Conservation (phyloP, 1,140 invertebrate genomes). For the Whitmania pigra region DNA sequence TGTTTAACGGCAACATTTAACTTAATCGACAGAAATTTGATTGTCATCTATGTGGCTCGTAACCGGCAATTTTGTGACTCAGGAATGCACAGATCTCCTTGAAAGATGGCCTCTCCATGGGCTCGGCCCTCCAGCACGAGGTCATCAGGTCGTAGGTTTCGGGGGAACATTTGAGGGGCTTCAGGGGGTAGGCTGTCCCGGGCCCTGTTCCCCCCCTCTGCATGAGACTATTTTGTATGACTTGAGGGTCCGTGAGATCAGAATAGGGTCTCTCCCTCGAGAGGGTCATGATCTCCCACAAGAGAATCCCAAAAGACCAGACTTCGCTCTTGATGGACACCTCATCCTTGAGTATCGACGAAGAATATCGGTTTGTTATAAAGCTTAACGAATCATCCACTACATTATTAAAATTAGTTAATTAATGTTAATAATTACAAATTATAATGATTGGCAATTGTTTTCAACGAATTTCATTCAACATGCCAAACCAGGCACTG, state of each 20-base stretch:
- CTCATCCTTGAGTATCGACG: neutral
- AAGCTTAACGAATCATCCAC: too few species aligned
- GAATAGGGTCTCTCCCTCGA: conserved; percentile 68
- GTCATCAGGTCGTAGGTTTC: conserved; percentile 22
- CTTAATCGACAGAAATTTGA: too few species aligned
- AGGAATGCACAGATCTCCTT: neutral
- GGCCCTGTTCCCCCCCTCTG: neutral
- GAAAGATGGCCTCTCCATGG: neutral
- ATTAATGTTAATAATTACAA: neutral
- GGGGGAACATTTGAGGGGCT: conserved; percentile 17
- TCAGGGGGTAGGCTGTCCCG: conserved; percentile 19
- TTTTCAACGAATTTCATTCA: conserved; percentile 28
- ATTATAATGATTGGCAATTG: conserved; percentile 24
- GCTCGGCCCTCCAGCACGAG: conserved; percentile 17
- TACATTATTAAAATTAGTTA: too few species aligned
- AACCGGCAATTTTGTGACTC: neutral
- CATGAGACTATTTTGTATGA: conserved; percentile 53
- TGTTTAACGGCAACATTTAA: neutral
- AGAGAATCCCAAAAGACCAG: conserved; percentile 73
- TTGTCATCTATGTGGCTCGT: neutral
- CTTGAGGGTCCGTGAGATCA: conserved; percentile 60
- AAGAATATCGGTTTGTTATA: neutral
- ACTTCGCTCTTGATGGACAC: conserved; percentile 59
- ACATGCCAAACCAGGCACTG: conserved; percentile 14
- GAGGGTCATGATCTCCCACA: conserved; percentile 79